Evolutionary conservation across 2,113 vertebrate species (phyloP).

Genomic region (Chaetura pelagica): DNA sequence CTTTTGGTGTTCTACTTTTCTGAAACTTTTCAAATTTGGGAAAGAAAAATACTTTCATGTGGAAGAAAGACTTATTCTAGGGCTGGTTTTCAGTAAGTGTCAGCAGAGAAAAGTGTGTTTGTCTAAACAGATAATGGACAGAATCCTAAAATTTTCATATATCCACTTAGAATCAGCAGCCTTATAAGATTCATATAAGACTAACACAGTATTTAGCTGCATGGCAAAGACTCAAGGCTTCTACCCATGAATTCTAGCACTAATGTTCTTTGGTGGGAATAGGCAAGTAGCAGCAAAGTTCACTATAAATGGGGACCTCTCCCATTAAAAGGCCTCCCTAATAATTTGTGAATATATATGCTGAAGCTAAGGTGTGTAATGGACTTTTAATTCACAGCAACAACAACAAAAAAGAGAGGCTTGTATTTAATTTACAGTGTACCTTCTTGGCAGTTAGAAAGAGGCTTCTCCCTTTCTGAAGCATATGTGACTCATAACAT

Average conservation of each 20-base stretch:
- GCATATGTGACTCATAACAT: conserved; percentile 21
- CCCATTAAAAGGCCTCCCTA: neutral
- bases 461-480: neutral
- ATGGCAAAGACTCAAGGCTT: neutral
- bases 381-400: neutral
- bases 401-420: neutral
- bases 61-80: neutral
- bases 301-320: neutral
- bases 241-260: neutral
- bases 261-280: neutral
- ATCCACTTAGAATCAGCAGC: neutral
- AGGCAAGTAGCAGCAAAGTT: neutral
- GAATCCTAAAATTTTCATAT: neutral
- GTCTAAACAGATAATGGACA: neutral
- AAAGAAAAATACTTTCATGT: neutral
- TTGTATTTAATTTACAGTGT: neutral
- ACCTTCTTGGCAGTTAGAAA: neutral
- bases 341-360: neutral
- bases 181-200: neutral
- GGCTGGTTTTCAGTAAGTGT: neutral
- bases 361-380: neutral
- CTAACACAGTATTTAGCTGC: neutral
- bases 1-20: neutral
- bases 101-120: neutral
- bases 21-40: neutral